Evolutionary conservation across 2,113 vertebrate genomes (phyloP).

Genomic region (Stegostoma tigrinum): DNA sequence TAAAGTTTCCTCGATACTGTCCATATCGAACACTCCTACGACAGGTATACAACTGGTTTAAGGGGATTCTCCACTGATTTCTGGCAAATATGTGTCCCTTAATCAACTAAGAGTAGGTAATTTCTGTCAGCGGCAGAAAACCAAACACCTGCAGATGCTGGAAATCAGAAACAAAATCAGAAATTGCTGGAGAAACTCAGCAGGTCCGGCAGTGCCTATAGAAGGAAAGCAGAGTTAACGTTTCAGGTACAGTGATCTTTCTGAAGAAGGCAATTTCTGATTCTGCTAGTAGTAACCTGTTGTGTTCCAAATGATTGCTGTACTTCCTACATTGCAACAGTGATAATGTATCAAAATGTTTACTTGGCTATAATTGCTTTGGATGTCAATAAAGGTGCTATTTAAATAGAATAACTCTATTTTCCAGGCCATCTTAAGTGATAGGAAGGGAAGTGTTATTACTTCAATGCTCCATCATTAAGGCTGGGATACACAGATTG

Average conservation of each 20-base stretch:
- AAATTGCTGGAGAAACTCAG: too few species aligned
- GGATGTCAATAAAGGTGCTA: neutral
- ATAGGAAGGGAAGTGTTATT: neutral
- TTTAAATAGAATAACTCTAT: neutral
- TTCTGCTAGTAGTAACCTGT: neutral
- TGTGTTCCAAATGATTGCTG: neutral
- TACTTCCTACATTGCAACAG: neutral
- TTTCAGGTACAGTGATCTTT: too few species aligned
- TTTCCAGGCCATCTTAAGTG: neutral
- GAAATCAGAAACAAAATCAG: too few species aligned
- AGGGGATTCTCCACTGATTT: neutral
- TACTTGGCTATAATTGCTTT: neutral
- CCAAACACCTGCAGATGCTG: too few species aligned
- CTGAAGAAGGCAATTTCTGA: too few species aligned
- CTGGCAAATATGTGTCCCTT: neutral
- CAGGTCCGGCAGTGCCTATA: too few species aligned
- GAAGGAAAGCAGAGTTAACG: too few species aligned
- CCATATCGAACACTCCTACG: too few species aligned
- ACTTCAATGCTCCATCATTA: too few species aligned
- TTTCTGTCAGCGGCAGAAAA: neutral
- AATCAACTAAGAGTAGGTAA: neutral
- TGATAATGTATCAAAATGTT: neutral
- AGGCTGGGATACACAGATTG: too few species aligned
- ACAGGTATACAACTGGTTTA: too few species aligned
- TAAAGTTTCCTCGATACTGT: too few species aligned